Base-by-base conservation (phyloP, 2,888 invertebrate genomes). In the Spilarctia lutea region DNA sequence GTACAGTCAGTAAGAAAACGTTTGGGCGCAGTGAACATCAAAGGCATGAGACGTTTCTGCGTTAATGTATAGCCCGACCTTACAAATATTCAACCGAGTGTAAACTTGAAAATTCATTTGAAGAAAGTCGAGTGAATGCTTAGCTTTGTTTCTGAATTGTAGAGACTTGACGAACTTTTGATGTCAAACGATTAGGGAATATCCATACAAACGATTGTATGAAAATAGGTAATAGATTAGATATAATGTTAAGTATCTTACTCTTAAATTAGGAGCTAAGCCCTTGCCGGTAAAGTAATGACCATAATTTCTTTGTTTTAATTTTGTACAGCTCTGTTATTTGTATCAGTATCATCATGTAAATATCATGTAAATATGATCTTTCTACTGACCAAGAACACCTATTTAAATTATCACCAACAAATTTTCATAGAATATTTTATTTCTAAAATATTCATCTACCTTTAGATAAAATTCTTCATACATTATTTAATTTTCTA, bases 61-160 rank as follows among this genome's bases (percentile, higher is more conserved):
- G 72, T 76, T 82, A 79, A 83, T 85, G 80, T 85, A 79, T 75
- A 69, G 67, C 70, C 65, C 75, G 81, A 79, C 79, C 81, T 83
- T 83, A 83, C 81, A 71, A 85, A 84, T 84, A 84, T 81, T 84
- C 81, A 79, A 70, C 80, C 82, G 74, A 80, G 84, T 80, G 81
- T 80, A 79, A 87, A 87, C 81, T 81, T 79, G 81, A 81, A 83
- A 87, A 84, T 86, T 82, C 79, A 81, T 84, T 85, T 79, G 78
- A 67, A 80, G 79, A 80, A 84, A 83, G 81, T 78, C 80, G 63
- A 77, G 79, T 81, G 81, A 84, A 87, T 82, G 76, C 77, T 85
- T 71, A 66, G 83, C 82, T 83, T 84, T 85, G 85, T 86, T 83
- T 80, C 74, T 79, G 79, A 79, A 75, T 79, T 79, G 60, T 69